A percentile compares a stretch with the other conserved stretches of the same genome.
Evolutionary conservation across 2,888 invertebrate genomes (phyloP).

Genomic region (Pandemis heparana): DNA sequence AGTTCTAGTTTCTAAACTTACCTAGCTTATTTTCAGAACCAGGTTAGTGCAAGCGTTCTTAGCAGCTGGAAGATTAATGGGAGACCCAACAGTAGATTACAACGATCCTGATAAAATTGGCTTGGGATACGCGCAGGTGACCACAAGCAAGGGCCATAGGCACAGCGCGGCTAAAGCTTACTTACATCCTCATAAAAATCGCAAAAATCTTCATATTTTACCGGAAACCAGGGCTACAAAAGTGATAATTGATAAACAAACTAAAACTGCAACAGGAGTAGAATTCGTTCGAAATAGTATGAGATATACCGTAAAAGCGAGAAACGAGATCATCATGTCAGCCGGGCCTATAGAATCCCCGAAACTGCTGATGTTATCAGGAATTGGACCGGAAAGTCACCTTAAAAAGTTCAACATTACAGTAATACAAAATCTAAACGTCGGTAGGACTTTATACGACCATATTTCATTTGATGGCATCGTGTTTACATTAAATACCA

Average conservation of each 20-base stretch:
- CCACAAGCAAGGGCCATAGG: slow-evolving; percentile 81
- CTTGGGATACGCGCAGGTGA: slow-evolving; percentile 84
- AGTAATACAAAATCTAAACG: slow-evolving; percentile 82
- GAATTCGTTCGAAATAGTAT: slow-evolving; percentile 80
- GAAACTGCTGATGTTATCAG: slow-evolving; percentile 92
- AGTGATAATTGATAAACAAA: slow-evolving; percentile 82
- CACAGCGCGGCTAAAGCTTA: slow-evolving; percentile 86
- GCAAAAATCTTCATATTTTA: slow-evolving; percentile 87
- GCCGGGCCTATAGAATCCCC: slow-evolving; percentile 93
- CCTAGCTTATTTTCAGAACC: slow-evolving; percentile 46
- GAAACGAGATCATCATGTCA: slow-evolving; percentile 90
- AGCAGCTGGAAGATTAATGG: slow-evolving; percentile 83
- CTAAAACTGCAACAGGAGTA: slow-evolving; percentile 86
- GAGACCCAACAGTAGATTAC: slow-evolving; percentile 86
- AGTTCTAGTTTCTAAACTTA: too few species aligned
- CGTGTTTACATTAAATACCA: slow-evolving; percentile 50
- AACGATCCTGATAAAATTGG: slow-evolving; percentile 82
- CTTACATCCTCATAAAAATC: slow-evolving; percentile 77
- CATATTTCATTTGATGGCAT: slow-evolving; percentile 71
- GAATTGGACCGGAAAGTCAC: slow-evolving; percentile 77
- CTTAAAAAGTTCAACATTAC: slow-evolving; percentile 76
- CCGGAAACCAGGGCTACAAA: slow-evolving; percentile 84
- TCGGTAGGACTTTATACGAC: slow-evolving; percentile 85
- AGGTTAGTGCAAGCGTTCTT: slow-evolving; percentile 66
- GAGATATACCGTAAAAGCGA: slow-evolving; percentile 76